Percentiles rank a stretch among this genome's conserved stretches.
These are phyloP conservation scores for Bombus pascuorum DNA, from an alignment of 1,140 invertebrate genomes.

Conservation along the genomic window DNA sequence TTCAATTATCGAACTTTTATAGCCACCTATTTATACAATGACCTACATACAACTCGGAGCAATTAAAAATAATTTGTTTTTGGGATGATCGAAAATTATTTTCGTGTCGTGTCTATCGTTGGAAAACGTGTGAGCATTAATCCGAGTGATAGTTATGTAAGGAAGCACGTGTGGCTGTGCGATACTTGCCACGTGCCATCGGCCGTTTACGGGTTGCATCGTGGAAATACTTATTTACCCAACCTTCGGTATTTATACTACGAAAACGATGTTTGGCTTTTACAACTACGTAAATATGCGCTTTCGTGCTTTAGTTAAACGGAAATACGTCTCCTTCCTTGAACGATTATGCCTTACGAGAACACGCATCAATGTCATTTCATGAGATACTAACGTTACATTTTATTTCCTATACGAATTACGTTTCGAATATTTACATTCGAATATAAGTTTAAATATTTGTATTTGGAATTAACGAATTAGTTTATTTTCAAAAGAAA, in stretches of 20 bases:
- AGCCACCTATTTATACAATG: background rate
- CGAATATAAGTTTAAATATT: background rate
- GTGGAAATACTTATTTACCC: constrained; percentile 16
- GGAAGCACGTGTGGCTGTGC: constrained; percentile 12
- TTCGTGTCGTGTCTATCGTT: background rate
- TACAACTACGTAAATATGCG: background rate
- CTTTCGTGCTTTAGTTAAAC: background rate
- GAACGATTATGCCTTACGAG: background rate
- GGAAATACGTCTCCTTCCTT: background rate
- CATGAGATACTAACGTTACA: background rate
- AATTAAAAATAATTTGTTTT: constrained; percentile 7
- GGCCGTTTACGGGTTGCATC: background rate
- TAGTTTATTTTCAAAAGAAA: no score
- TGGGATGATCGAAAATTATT: background rate
- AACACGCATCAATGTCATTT: background rate
- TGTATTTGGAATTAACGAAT: background rate
- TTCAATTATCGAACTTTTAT: background rate
- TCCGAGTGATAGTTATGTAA: constrained; percentile 33
- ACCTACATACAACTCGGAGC: no score
- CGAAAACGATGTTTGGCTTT: background rate
- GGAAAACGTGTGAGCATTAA: constrained; percentile 8
- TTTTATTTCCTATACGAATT: background rate
- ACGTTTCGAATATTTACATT: background rate
- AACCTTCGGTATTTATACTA: background rate
- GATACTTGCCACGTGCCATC: constrained; percentile 35